Base-by-base conservation (phyloP, 1,140 invertebrate genomes). In the Diprion similis region DNA sequence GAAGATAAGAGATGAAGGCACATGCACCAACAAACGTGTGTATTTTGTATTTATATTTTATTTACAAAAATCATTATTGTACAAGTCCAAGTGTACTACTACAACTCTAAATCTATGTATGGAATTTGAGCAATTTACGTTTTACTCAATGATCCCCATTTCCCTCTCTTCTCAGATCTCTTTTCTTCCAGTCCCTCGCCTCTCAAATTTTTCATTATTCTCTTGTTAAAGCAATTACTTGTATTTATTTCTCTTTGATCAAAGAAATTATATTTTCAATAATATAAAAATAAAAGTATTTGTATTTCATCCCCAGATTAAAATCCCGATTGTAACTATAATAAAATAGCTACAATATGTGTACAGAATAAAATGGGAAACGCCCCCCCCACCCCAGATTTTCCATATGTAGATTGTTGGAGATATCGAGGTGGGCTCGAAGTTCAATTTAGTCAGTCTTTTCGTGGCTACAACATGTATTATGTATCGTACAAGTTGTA, bases 21-120 rank as follows among this genome's bases (percentile, higher is more conserved):
- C 86, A 88, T 87, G 86, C 86, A 87, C 82, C 84, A 80, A 85
- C 81, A 78, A 80, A 81, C 77, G 80, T 79, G 81, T 81, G n/a
- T 59, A 15, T 59, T 59, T 4, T 59, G 3, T 59, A 15, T 59
- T 59, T 59, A 7, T 59, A 10, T 59, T 80, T 81, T 83, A 84
- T 86, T 80, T 82, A 85, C 81, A 83, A 75, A 68, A 79, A 71
- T 70, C 81, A 84, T 82, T 68, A 68, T 19, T 13, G 19, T 68
- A 68, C 19, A 11, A 17, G 66, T 68, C 15, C n/a, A 59, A 15
- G n/a, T 59, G n/a, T 10, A 59, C 11, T 15, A 37, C 24, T 37
- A 10, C n/a, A 59, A 7, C n/a, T 15, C 51, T 15, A 59, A 59
- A 59, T 37, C 24, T 15, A 59, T 15, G n/a, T 15, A 8, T 17